Conservation (phyloP, 2,888 invertebrate species). For the Orchestes rusci region DNA sequence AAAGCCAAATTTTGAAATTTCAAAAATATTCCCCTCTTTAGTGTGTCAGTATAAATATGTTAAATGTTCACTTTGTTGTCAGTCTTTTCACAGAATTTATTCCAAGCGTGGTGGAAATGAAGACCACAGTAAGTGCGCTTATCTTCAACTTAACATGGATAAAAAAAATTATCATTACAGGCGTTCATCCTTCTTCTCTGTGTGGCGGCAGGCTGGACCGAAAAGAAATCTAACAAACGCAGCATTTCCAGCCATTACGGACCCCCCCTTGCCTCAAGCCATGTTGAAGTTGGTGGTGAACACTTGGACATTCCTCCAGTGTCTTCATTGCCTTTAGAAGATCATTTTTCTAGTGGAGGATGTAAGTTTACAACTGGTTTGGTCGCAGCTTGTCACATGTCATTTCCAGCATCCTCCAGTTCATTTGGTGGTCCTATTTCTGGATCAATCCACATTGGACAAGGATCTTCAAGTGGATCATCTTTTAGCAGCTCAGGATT, state of each 20-base stretch:
- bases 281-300: conserved; percentile 15
- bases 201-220: conserved; percentile 40
- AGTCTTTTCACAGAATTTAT: conserved; percentile 14
- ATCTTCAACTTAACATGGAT: not conserved
- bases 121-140: conserved; percentile 20
- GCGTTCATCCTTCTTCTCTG: conserved; percentile 44
- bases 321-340: conserved; percentile 20
- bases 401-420: too few relatives aligned
- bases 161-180: conserved; percentile 31
- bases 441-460: not conserved
- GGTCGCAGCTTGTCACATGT: too few relatives aligned
- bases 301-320: conserved; percentile 17
- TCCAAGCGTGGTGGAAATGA: conserved; percentile 16
- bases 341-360: conserved; percentile 10
- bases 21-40: conserved; percentile 17
- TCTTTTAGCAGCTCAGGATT: conserved; percentile 8
- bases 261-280: conserved; percentile 10
- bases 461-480: not conserved
- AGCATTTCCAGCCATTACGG: conserved; percentile 9
- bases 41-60: conserved; percentile 14
- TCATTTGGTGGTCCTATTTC: too few relatives aligned
- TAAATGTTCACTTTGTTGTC: conserved; percentile 13
- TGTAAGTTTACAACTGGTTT: not conserved
- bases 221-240: conserved; percentile 11
- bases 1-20: conserved; percentile 16